Base-by-base conservation (phyloP, 2,888 invertebrate genomes). In the Ellobium chinense region DNA sequence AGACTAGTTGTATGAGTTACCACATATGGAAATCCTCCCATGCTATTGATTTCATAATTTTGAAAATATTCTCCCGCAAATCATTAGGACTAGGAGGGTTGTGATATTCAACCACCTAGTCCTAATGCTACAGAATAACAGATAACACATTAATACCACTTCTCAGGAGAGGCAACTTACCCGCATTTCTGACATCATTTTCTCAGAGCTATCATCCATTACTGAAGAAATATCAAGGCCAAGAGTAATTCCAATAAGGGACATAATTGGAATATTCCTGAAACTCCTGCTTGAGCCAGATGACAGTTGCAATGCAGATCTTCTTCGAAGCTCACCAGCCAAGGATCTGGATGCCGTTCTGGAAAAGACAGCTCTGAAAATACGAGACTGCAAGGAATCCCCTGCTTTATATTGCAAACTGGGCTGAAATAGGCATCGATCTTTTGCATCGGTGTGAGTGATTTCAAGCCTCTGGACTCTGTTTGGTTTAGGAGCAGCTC, bases 191-290 rank as follows among this genome's bases (percentile, higher is more conserved):
- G 72, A 39, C 79, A 79, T 72, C 60, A 76, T 72, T 46, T 65
- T 76, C 36, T 75, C 72, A 1, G 72, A 34, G 18, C 58, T 62
- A 36, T 58, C 60, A 68, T 62, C 63, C 7, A 78, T 21, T 36
- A 74, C 24, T 2, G 62, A 29, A 3, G 76, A 34, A 9, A 69
- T 27, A 68, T 81, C 78, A 56, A 78, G 58, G 12, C 84, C 83
- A 18, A 89, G 79, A 7, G 83, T 84, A 24, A 89, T 27, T 2
- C 88, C 87, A 56, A 87, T 84, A 54, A 88, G 87, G 0, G 86
- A 85, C 60, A 86, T 84, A 1, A 88, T 73, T 12, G 88, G 85
- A 18, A 87, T 81, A 75, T 82, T 83, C 68, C 83, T 80, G n/a
- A 82, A 82, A 24, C 73, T 73, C 39, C 80, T 73, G 56, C 58